Percentiles rank a stretch among this genome's conserved stretches.
phyloP scores from a whole-genome alignment of 2,888 invertebrate genomes.

The Oscheius sp. region DNA sequence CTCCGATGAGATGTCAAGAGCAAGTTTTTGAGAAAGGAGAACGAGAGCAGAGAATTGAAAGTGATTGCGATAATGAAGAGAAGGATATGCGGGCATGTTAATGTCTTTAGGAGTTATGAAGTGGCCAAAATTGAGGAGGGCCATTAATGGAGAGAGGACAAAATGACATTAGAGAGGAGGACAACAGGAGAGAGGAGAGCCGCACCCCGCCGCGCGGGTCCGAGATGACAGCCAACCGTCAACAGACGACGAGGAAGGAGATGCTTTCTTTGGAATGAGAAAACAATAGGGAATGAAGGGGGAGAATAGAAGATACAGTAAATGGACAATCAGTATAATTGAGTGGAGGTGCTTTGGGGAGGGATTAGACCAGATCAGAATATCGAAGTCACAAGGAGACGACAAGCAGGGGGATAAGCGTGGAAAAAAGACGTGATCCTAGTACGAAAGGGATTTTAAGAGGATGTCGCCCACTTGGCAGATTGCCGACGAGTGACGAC shows the following conservation, averaged over 20 bases:
- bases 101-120: conserved; percentile 7
- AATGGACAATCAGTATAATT: background rate
- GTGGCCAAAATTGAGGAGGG: conserved; percentile 8
- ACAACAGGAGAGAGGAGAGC: conserved; percentile 17
- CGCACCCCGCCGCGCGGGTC: conserved; percentile 10
- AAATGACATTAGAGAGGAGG: conserved; percentile 29
- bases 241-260: conserved; percentile 9
- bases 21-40: background rate
- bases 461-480: too few relatives aligned
- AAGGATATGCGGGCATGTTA: conserved; percentile 8
- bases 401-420: too few relatives aligned
- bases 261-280: background rate
- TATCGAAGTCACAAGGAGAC: too few relatives aligned
- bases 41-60: background rate
- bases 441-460: too few relatives aligned
- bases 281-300: background rate
- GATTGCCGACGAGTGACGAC: too few relatives aligned
- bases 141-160: conserved; percentile 21
- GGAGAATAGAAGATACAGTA: background rate
- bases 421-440: too few relatives aligned
- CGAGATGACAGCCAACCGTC: conserved; percentile 33
- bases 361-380: too few relatives aligned
- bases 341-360: too few relatives aligned
- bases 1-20: conserved; percentile 1
- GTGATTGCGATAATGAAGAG: conserved; percentile 1